Conservation (phyloP, 2,113 vertebrate genomes). For the Sardina pilchardus region DNA sequence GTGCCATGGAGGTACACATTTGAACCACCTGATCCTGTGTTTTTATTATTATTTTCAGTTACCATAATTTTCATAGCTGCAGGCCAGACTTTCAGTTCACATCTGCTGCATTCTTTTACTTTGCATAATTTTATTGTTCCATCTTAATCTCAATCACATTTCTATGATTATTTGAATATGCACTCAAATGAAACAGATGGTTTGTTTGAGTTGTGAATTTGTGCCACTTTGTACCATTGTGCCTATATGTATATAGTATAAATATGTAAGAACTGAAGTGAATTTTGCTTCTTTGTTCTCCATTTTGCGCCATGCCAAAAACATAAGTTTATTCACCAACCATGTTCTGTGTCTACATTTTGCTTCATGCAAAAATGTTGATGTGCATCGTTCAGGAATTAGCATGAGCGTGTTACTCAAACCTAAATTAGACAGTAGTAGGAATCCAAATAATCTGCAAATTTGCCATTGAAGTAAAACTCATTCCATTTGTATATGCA, state of each 20-base stretch:
- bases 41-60: not conserved
- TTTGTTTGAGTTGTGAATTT: conserved; percentile 8
- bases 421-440: not conserved
- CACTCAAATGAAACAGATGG: not conserved
- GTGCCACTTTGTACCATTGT: conserved; percentile 53
- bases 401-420: not conserved
- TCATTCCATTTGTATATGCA: not conserved
- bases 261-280: not conserved
- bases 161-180: not conserved
- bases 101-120: not conserved
- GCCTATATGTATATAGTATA: conserved; percentile 40
- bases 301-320: not conserved
- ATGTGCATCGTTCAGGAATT: not conserved
- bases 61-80: not conserved
- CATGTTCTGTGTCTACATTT: not conserved
- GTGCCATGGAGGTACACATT: not conserved
- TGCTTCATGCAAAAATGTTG: not conserved
- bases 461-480: not conserved
- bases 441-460: not conserved
- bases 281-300: not conserved
- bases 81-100: not conserved
- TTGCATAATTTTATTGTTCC: not conserved
- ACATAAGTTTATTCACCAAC: not conserved
- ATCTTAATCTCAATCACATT: not conserved
- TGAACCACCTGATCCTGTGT: not conserved